Base-by-base conservation (phyloP, 2,797 vertebrate genomes). In the Paedocypris micromegethes region DNA sequence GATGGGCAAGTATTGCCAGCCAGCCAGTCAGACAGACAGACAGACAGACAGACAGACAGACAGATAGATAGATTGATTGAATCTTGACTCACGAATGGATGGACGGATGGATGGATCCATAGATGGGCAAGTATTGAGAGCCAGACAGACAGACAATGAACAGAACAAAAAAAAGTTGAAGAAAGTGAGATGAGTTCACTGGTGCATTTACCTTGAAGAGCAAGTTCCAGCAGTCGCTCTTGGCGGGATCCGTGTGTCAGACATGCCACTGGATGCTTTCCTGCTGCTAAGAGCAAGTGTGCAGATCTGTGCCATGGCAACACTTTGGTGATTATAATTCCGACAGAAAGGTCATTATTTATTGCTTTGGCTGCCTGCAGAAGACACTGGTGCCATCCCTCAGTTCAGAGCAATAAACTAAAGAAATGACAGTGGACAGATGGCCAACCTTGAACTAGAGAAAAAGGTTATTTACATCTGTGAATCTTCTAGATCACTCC, bases 391-490 rank as follows among this genome's bases (percentile, higher is more conserved):
- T 64, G 47, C 52, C 44, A 53, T 75, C 72, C 72, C 75, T 67
- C 77, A 69, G 77, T 81, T 72, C 64, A 44, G 64, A 64, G 78
- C 82, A 83, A 86, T 88, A 86, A 88, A 88, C 83, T 85, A 86
- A 84, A 85, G 78, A 84, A 88, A 87, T 86, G 82, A 82, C 82
- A 79, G 76, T 62, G 67, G 79, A 81, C 75, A 79, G 80, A 79
- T 66, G 70, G 82, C 78, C 83, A 82, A 85, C 86, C 86, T 87
- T 84, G 83, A 86, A 87, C 82, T 81, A 77, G 72, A 49, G 57
- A 72, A 77, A 76, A 83, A 85, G 84, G 83, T 87, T 85, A 87
- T 88, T 88, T 88, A 86, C 85, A 88, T 88, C 77, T 73, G 58
- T 74, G 66, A 63, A 73, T 74, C 77, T 64, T 59, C 74, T 80